Evolutionary conservation across 2,113 vertebrate species (phyloP).

Genomic region (Ictalurus furcatus): DNA sequence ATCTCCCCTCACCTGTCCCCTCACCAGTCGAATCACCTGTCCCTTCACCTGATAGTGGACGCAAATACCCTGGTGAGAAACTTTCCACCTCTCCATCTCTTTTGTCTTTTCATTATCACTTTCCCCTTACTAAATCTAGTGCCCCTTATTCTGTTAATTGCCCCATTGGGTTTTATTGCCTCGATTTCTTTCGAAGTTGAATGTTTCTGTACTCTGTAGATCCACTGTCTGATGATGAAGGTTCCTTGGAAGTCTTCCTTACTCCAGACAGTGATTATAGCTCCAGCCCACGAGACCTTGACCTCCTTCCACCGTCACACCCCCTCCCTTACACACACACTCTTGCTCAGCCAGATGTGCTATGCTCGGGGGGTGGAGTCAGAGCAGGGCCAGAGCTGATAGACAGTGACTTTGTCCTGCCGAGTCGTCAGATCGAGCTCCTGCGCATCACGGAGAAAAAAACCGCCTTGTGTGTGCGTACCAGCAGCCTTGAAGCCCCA

Average conservation of each 20-base stretch:
- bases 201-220: constrained; percentile 67
- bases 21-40: constrained; percentile 81
- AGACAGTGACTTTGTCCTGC: constrained; percentile 88
- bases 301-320: constrained; percentile 77
- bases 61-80: constrained; percentile 78
- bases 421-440: constrained; percentile 87
- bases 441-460: constrained; percentile 87
- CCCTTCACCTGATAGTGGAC: constrained; percentile 78
- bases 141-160: background rate
- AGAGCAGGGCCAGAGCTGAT: constrained; percentile 73
- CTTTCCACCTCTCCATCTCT: too few species aligned
- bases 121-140: background rate
- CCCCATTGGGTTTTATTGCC: background rate
- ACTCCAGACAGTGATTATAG: constrained; percentile 87
- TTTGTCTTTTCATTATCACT: background rate
- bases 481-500: constrained; percentile 88
- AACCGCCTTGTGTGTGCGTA: constrained; percentile 86
- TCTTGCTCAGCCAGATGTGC: constrained; percentile 77
- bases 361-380: constrained; percentile 65
- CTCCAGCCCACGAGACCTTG: constrained; percentile 84
- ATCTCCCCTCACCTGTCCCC: constrained; percentile 81
- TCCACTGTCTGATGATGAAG: constrained; percentile 82
- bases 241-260: constrained; percentile 88
- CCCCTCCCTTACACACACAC: constrained; percentile 35
- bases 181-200: background rate